Base-by-base conservation (phyloP, 2,888 invertebrate species). In the Thysanoteuthis rhombus region DNA sequence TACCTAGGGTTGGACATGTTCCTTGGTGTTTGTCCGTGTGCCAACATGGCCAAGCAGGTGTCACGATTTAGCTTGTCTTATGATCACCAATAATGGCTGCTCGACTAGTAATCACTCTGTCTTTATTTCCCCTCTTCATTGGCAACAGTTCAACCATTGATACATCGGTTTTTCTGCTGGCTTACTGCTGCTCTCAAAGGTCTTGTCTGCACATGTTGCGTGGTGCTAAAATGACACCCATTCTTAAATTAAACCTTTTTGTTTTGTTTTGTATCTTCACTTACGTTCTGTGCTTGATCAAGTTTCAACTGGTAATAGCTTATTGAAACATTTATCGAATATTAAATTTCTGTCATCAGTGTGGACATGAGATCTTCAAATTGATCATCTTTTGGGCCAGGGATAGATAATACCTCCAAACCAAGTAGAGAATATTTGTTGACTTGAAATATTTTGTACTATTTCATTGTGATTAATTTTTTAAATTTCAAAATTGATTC, bases 31-130 rank as follows among this genome's bases (percentile, higher is more conserved):
- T 75, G 75, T 36, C 75, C 75, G n/a, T 75, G 75, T 75, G 75
- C 75, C 75, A 75, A 75, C 75, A 75, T 75, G 75, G 75, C 75
- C 4, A n/a, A 75, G 75, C 75, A 75, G 12, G n/a, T 75, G 75
- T 75, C 75, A 75, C 75, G 75, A 75, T 75, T 75, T 75, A n/a
- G 75, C 75, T 75, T 75, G n/a, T 75, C 75, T 75, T n/a, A n/a
- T n/a, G 75, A 75, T n/a, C n/a, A n/a, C 75, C 75, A 75, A 75
- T 75, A 75, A 75, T 75, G 75, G 75, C n/a, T 75, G 75, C 75
- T 36, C n/a, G n/a, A 75, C 75, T 36, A 75, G n/a, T 75, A 75
- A 75, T 75, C 75, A 75, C n/a, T n/a, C 12, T n/a, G 4, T 75
- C 75, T 75, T 75, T n/a, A 75, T 36, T n/a, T 75, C 75, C n/a